Evolutionary conservation across 1,140 invertebrate species (phyloP), one percentile per base, ranked within the genome.

Genomic region (Pomphorhynchus laevis): DNA sequence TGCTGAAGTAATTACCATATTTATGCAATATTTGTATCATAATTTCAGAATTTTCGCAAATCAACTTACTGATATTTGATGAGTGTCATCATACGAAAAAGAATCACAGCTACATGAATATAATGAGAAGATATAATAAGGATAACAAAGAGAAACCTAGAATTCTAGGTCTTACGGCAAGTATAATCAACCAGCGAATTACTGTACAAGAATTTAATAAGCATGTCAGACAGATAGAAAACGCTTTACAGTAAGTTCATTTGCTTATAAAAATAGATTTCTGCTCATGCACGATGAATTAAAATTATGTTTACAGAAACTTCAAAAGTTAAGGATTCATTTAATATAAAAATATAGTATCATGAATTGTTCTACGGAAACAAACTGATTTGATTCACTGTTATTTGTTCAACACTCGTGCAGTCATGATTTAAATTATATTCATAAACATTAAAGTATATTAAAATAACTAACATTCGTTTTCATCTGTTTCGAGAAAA

Each of bases 51-150:
- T 14, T 37, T 16, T 11, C 6, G 23, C 29, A 42, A 29, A 20
- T 42, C 11, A 42, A 42, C n/a, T 18, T 42, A 9, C 29, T 42
- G 12, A 37, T 42, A 22, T 42, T 42, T 33, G 41, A 42, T 34
- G 41, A 42, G 38, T 42, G 41, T 18, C 41, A 42, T 24, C 34
- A 42, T 42, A 35, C 24, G 5, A 37, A 34, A 3, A 35, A 35
- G 1, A 22, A 33, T 11, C 24, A 42, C 32, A 24, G 24, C 14
- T 42, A 42, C 17, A 36, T 18, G 29, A 5, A 25, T 22, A 37
- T 42, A 21, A 31, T 42, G 20, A n/a, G 32, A 14, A 38, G 33
- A 38, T n/a, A 20, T n/a, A 5, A 33, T 29, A 4, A 34, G 5
- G 31, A 34, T 23, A 14, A 24, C 11, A 9, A 3, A 12, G 14